Evolutionary conservation across 2,888 invertebrate genomes (phyloP), one percentile per base, ranked within the genome.

Genomic region (Ganaspis brasiliensis): DNA sequence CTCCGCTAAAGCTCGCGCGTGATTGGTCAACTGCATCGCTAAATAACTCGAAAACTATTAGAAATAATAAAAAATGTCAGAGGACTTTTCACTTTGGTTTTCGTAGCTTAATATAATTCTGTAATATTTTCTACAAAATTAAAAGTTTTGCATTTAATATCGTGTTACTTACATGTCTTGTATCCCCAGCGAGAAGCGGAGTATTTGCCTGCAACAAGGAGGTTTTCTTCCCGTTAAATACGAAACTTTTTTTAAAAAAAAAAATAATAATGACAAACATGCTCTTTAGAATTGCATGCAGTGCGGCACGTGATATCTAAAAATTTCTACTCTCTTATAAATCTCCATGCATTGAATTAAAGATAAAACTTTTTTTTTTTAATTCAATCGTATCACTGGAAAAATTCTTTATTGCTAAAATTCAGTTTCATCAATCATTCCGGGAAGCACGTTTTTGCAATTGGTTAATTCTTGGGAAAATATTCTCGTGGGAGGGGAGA

Each of bases 121-220:
- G 31, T 31, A 31, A 31, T 31, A 31, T 31, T 31, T 16, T 56
- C 56, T 77, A n/a, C n/a, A n/a, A n/a, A n/a, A n/a, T n/a, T n/a
- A n/a, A n/a, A n/a, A n/a, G n/a, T n/a, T n/a, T n/a, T n/a, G n/a
- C n/a, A n/a, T n/a, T n/a, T n/a, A n/a, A n/a, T n/a, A n/a, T n/a
- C n/a, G n/a, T n/a, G n/a, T 80, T 87, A 93, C 93, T 93, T 92
- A 94, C 94, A 86, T 93, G 93, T 92, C 93, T 93, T 84, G 92
- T 92, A 87, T 94, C 93, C 81, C 93, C 93, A 81, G 94, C 94
- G 86, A 94, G 93, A 79, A 95, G 93, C 75, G 94, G 94, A 76
- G 94, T 94, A 91, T 95, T 95, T 82, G 95, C 95, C 93, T 96
- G 95, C 83, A 94, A 94, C 92, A 93, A 88, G 87, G 89, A 88